Evolutionary conservation across 2,113 vertebrate genomes (phyloP), one percentile per base, ranked within the genome.

Genomic region (Phylloscopus whistleri): DNA sequence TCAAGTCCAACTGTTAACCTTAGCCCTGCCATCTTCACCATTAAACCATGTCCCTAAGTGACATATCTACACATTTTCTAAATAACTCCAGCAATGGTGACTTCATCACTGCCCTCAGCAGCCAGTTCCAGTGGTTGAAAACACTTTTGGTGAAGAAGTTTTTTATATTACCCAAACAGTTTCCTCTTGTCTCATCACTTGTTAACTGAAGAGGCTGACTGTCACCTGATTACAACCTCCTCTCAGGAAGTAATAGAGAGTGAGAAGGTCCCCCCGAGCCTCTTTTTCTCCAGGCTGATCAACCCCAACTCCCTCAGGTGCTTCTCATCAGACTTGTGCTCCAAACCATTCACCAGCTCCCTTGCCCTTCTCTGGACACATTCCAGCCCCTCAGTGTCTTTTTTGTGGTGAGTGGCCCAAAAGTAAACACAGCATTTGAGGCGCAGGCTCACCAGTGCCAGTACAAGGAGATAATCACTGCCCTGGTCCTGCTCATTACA

Each of bases 181-280:
- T 82, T 30, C 44, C 15, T 44, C 23, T 52, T 33, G 11, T 66
- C 37, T 37, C 44, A 8, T 66, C 33, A 12, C 37, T 39, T 52
- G 28, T 44, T 46, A 44, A 14, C 60, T 20, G 37, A 33, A 59
- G 33, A 52, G 9, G 23, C 27, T 49, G 46, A 58, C 13, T 0
- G 3, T 8, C 4, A 9, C 37, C 23, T 44, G 27, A 27, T 26
- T 73, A 5, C 18, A 66, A 3, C 12, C 12, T 51, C 44, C 37
- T 44, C 16, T 44, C 33, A 66, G 10, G 22, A 17, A 81, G 31
- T 9, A 5, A 30, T 1, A 33, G 35, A 28, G 10, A 44, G 10
- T 0, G 1, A 44, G 12, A 89, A 44, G 12, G 7, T 35, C 8
- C 6, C 5, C 1, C 7, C 18, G 9, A 73, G 5, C 9, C 15